Evolutionary conservation across 2,113 vertebrate genomes (phyloP).

Genomic region (Agelaius phoeniceus): DNA sequence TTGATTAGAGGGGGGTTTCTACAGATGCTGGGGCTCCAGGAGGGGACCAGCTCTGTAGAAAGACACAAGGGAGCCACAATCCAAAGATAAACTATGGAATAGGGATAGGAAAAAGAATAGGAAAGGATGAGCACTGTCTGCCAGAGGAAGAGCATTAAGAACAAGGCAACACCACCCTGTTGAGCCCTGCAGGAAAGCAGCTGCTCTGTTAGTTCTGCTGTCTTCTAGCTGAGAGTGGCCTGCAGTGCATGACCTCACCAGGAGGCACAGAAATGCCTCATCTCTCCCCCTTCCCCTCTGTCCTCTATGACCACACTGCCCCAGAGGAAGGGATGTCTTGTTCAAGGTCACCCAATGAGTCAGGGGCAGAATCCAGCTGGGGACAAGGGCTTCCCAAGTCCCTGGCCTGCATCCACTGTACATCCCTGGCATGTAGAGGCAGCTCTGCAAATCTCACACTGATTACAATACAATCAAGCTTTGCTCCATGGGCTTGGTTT

Average conservation of each 20-base stretch:
- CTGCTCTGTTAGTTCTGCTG: neutral
- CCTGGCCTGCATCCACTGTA: neutral
- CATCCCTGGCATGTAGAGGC: neutral
- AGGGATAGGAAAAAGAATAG: neutral
- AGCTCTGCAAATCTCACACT: slow-evolving; percentile 6
- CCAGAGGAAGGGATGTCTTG: neutral
- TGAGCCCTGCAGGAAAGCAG: neutral
- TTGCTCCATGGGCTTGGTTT: neutral
- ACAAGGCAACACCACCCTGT: neutral
- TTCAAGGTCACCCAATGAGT: neutral
- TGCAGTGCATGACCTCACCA: neutral
- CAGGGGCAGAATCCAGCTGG: neutral
- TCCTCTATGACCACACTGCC: neutral
- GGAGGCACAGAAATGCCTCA: neutral
- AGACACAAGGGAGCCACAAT: neutral
- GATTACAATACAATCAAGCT: slow-evolving; percentile 10
- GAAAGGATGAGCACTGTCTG: neutral
- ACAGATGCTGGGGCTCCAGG: neutral
- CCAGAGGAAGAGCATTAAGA: neutral
- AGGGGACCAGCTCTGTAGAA: neutral
- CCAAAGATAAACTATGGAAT: neutral
- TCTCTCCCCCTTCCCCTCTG: neutral
- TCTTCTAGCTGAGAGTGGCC: neutral
- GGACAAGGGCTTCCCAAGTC: neutral
- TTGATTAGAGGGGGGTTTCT: neutral